These are phyloP conservation scores for Penaeus indicus DNA, from an alignment of 1,140 invertebrate species.

Conservation along the genomic window DNA sequence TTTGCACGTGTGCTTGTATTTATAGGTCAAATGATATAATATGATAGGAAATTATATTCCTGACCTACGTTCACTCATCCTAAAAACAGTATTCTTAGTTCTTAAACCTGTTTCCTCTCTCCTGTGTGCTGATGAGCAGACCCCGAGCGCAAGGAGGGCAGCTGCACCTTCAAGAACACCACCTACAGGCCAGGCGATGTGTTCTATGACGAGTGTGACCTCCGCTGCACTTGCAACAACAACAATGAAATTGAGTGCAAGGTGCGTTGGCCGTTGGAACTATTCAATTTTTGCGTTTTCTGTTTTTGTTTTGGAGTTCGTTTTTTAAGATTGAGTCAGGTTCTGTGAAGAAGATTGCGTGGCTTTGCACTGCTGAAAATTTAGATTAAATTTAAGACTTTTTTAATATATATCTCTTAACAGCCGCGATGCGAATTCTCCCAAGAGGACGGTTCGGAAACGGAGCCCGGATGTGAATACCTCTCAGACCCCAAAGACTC, in stretches of 20 bases:
- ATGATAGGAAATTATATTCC: too few species aligned
- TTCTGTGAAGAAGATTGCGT: too few species aligned
- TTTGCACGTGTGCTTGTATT: too few species aligned
- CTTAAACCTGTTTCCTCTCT: neutral
- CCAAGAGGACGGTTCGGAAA: conserved; percentile 24
- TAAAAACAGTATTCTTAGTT: neutral
- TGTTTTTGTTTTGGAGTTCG: too few species aligned
- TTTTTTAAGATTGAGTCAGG: too few species aligned
- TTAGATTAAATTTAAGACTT: too few species aligned
- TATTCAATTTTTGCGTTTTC: too few species aligned
- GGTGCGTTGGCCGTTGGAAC: conserved; percentile 46
- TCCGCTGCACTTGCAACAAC: conserved; percentile 70
- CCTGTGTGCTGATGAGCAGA: neutral
- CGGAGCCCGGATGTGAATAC: conserved; percentile 61
- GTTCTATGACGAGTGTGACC: conserved; percentile 70
- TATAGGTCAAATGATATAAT: too few species aligned
- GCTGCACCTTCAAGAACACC: conserved; percentile 69
- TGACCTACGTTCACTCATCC: too few species aligned
- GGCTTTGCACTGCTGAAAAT: neutral
- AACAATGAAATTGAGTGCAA: conserved; percentile 70
- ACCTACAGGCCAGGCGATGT: conserved; percentile 69
- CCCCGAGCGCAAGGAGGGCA: conserved; percentile 61
- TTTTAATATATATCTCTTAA: neutral
- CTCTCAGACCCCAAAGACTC: conserved; percentile 68
- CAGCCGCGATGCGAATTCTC: conserved; percentile 59